Evolutionary conservation across 2,797 vertebrate genomes (phyloP), one percentile per base, ranked within the genome.

Genomic region (Pelobates cultripes): DNA sequence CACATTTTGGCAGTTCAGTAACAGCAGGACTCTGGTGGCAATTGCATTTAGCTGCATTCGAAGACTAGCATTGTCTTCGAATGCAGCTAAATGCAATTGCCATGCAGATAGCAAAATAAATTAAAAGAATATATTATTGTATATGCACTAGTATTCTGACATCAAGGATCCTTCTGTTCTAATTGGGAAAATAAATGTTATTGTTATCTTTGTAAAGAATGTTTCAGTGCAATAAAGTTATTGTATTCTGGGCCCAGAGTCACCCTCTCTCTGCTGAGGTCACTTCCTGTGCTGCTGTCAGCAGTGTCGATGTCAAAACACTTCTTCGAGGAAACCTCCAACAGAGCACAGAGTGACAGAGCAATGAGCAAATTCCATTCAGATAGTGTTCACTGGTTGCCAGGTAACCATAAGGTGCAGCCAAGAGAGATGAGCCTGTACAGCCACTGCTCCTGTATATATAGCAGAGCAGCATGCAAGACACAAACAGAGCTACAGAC

Each of bases 221-320:
- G 14, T 15, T 57, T 57, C 47, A 51, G 55, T 57, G 9, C 55
- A 57, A 72, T 72, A 72, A 72, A 72, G 70, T 72, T 72, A 45
- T 57, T 14, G 55, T 4, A 57, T 12, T 57, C 14, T 12, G 14
- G 14, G 14, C 13, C 13, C 13, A 15, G 8, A 12, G 55, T 57
- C 13, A 4, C 13, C 4, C 15, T 70, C 10, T 3, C 10, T 40
- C 7, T 53, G n/a, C 4, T 28, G n/a, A 75, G 28, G 43, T 81
- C 55, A 81, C 44, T 76, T 81, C 79, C 79, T 44, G 13, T 76
- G 64, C 42, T 15, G 51, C 71, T 73, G 71, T 73, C 61, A 64
- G 15, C 0, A 4, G 3, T 64, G 61, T 64, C 28, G 28, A 7
- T 64, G 61, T 64, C 61, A 64, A 4, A 64, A 12, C 9, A 57